Evolutionary conservation across 2,888 invertebrate genomes (phyloP), one percentile per base, ranked within the genome.

Genomic region (Aplocera efformata): DNA sequence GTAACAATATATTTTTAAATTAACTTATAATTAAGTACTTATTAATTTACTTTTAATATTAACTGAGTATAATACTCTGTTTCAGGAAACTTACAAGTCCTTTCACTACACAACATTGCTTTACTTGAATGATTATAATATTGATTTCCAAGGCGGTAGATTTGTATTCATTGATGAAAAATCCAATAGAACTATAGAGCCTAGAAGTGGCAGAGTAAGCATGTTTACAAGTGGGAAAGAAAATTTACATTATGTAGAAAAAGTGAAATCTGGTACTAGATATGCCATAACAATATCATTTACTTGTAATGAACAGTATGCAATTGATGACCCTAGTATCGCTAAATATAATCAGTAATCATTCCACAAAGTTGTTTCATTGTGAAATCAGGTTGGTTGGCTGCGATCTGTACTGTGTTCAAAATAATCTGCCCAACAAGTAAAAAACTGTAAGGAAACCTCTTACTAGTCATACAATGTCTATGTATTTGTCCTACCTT

Each of bases 211-310:
- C 9, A 90, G 97, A 50, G 91, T 96, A 1, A 93, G 93, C 20
- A 93, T 95, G 82, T 97, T 96, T 67, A 96, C 96, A 0, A 96
- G 97, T 29, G 97, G 96, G 7, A 91, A 91, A 25, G 97, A 97
- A 81, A 97, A 97, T 81, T 72, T 91, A 0, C 96, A 97, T 77
- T 91, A 90, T 72, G 95, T 97, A 1, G 96, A 97, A 75, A 91
- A 91, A 73, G 94, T 97, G 3, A 90, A 86, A 6, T 89, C 90
- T 10, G 97, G 97, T 8, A 89, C 89, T 3, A 77, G 96, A 66
- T 96, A 93, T 75, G 96, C 96, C 3, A 89, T 96, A 52, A 96
- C 96, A 0, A 92, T 97, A 32, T 94, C 96, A 28, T 97, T 97
- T 72, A 96, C 96, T 3, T 96, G 96, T 80, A 92, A 96, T 77